Conservation (phyloP, 53 echinoderm and acorn worm genomes). For the Mesocentrotus franciscanus region DNA sequence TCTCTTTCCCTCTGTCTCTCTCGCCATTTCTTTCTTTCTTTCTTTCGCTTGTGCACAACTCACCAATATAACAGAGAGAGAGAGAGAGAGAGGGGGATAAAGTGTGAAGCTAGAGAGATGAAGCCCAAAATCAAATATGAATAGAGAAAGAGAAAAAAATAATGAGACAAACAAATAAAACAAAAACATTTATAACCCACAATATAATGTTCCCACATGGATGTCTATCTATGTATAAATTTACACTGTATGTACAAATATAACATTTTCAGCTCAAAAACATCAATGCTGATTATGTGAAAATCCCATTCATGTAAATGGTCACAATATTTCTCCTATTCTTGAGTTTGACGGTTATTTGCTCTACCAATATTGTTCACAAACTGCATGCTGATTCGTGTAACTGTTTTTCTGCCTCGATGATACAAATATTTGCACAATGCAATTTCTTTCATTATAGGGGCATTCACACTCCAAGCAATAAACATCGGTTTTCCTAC, state of each 20-base stretch:
- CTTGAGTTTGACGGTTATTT: neutral
- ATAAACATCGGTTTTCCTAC: too few relatives aligned
- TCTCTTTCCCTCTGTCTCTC: too few relatives aligned
- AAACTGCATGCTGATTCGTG: neutral
- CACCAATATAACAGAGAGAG: neutral
- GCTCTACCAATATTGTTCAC: neutral
- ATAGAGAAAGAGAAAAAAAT: neutral
- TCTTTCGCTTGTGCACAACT: too few relatives aligned
- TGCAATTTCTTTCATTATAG: neutral
- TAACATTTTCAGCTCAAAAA: neutral
- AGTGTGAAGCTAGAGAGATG: neutral
- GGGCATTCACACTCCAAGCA: too few relatives aligned
- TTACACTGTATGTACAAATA: neutral
- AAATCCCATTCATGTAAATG: neutral
- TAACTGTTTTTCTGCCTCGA: neutral
- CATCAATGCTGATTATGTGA: neutral
- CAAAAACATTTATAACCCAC: neutral
- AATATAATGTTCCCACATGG: too few relatives aligned
- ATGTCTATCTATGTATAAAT: too few relatives aligned
- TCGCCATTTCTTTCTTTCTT: too few relatives aligned
- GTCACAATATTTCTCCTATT: neutral
- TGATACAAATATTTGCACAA: neutral
- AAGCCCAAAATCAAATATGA: neutral
- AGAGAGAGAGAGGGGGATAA: neutral
- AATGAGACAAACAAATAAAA: neutral